Evolutionary conservation across 2,888 invertebrate genomes (phyloP), one percentile per base, ranked within the genome.

Genomic region (Platynereis dumerilii): DNA sequence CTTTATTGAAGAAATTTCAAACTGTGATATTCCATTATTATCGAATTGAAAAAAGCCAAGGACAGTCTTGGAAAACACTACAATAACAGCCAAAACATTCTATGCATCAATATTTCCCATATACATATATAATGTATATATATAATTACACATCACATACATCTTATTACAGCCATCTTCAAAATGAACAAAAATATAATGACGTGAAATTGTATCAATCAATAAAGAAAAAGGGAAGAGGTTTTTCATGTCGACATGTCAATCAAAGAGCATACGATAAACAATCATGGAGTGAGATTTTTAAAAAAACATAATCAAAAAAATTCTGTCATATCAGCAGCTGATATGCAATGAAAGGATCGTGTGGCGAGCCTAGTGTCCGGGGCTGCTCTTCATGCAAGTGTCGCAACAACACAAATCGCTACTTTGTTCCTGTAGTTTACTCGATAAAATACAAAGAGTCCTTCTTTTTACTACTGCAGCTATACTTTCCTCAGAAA

Each of bases 1-100:
- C 62, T 62, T 62, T 62, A 62, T 62, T 62, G 56, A 62, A 57
- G 62, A 62, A 62, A 62, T 62, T 62, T 57, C 56, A 62, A 62
- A 62, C 62, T 56, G 39, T 56, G 56, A 62, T 57, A 44, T 57
- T 62, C 34, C 27, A 45, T 48, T 56, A 39, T 56, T 5, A 62
- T 57, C 56, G 39, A 45, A 62, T 45, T 55, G 44, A 45, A 62
- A 62, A 62, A 62, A 60, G 60, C 45, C 62, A 62, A 57, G 34
- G 62, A 57, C 56, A 55, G 29, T 62, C 42, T 26, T 44, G 24
- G 34, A 56, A 62, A 62, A 45, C 62, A 62, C 62, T 62, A 62
- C 62, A 62, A 28, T 57, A 57, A 62, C 29, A 56, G 56, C 22
- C 56, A 26, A 27, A 57, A 44, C 27, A 26, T 62, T 57, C 56